These are phyloP conservation scores for Poecilia picta DNA, from an alignment of 2,797 vertebrate genomes.

Conservation along the genomic window DNA sequence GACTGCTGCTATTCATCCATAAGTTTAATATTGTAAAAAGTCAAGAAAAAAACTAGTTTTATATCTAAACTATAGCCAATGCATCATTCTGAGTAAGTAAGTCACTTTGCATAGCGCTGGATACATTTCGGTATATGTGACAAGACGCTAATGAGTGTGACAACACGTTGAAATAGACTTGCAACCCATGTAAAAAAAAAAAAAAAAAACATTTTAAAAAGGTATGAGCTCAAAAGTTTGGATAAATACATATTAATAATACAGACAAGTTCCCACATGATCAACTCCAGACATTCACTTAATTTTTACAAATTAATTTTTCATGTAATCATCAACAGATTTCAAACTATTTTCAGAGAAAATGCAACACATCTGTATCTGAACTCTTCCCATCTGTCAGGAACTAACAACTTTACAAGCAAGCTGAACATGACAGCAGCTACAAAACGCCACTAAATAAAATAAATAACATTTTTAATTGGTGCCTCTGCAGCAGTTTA, in stretches of 20 bases:
- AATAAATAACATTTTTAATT: background rate
- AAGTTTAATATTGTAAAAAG: constrained; percentile 3
- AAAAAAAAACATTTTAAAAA: background rate
- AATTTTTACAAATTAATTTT: background rate
- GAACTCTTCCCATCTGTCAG: background rate
- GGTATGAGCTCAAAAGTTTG: background rate
- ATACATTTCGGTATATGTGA: background rate
- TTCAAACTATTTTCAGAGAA: background rate
- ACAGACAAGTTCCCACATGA: background rate
- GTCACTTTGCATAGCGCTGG: background rate
- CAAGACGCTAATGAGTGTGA: background rate
- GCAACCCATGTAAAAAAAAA: background rate
- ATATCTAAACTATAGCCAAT: background rate
- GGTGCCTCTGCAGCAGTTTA: background rate
- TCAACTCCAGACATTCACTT: background rate
- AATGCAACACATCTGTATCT: background rate
- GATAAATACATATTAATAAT: background rate
- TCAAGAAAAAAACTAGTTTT: background rate
- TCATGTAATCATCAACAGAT: background rate
- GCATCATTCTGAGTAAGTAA: background rate
- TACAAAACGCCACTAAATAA: background rate
- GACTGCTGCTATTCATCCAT: background rate
- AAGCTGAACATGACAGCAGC: background rate
- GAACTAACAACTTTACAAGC: background rate
- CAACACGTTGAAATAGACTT: background rate